Evolutionary conservation across 1,140 invertebrate species (phyloP), one percentile per base, ranked within the genome.

Genomic region (Pseudomyrmex dendroicus): DNA sequence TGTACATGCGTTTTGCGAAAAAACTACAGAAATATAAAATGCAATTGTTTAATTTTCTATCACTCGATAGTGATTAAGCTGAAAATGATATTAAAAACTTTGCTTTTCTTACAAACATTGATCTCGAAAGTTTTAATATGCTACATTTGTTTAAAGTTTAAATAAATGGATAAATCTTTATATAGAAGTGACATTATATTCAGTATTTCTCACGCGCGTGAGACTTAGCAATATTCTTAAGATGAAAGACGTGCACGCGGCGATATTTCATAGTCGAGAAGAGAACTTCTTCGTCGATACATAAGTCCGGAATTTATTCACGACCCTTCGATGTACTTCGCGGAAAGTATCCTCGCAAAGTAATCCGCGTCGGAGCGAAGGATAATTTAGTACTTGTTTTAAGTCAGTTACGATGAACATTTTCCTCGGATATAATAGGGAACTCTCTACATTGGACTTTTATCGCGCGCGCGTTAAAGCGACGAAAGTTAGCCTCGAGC

Each of bases 381-480:
- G 50, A 63, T 84, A 89, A 88, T 83, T 88, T 86, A 56, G 73
- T 62, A 54, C 76, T 80, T 82, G 80, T 89, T 88, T 83, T 83
- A 57, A 68, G 50, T 67, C 83, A 50, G 59, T 17, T 44, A 63
- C 67, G 62, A 84, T 73, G 85, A 62, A 70, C 73, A 82, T 77
- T 70, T 84, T 68, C 56, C 13, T n/a, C 3, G 13, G 50, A 3
- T 25, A 84, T 80, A 84, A 80, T 73, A 50, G 72, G 57, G 85
- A 59, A 70, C 64, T 63, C 59, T 73, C 59, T 73, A 56, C 61
- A 48, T 59, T 54, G 78, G 22, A 84, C 77, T 84, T 85, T 89
- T 86, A 82, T 86, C 73, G 73, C 46, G 78, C 25, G 62, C 73
- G 67, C 67, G 52, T 72, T 78, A 86, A 82, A 80, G 82, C 73